Base-by-base conservation (phyloP, 2,888 invertebrate genomes). In the Cephus nigrinus region DNA sequence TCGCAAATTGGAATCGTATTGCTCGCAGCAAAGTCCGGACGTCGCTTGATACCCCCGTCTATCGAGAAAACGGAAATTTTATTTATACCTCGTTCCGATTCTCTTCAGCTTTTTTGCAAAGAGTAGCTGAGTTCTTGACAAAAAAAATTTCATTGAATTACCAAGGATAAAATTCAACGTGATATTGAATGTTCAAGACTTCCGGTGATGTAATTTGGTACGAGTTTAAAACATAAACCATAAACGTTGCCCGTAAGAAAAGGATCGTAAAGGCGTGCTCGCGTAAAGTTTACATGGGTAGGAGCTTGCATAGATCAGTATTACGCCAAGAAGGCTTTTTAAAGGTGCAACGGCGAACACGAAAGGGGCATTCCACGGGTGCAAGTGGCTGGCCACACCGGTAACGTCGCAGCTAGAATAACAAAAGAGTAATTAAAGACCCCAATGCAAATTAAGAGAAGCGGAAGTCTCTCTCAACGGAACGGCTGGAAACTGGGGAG, bases 371-470 rank as follows among this genome's bases (percentile, higher is more conserved):
- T 79, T 72, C 75, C 77, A 68, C 23, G 71, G 75, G 32, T 55
- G 23, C 55, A 55, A 55, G 55, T 55, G 55, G 55, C 55, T 55
- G 5, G 55, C 55, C 55, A 23, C 55, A 55, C 55, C 55, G 55
- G 55, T 55, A 55, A 55, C 55, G 31, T 71, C 71, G 71, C 68
- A 69, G 77, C 68, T 81, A 81, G 83, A 84, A 85, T 82, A 83
- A 84, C 77, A 76, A 77, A 68, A 80, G 76, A 80, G 84, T 83
- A 87, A 88, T 88, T 88, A 86, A 87, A 86, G 83, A 81, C 78
- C 80, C 83, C 83, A 82, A 88, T 87, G 86, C 84, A 86, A 87
- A 87, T 86, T 55, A 23, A 82, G 77, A 80, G 68, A 76, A 80
- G 78, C 76, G 75, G 73, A 55, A 40, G 35, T 33, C 74, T 33